Evolutionary conservation across 2,888 invertebrate species (phyloP), one percentile per base, ranked within the genome.

Genomic region (Platycnemis pennipes): DNA sequence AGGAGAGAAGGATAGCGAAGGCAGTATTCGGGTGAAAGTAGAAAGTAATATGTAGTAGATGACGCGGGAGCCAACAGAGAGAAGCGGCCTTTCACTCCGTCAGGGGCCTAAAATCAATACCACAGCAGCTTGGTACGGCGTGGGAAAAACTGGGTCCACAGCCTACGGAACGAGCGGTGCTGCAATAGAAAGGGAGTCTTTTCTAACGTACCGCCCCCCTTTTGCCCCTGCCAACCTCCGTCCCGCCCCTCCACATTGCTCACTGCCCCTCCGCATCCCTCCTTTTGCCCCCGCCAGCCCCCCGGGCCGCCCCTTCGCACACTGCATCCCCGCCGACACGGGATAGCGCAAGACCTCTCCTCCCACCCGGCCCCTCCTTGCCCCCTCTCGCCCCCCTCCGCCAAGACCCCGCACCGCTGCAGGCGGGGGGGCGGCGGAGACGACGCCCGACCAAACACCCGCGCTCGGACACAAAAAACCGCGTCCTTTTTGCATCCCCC

Each of bases 161-260:
- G 69, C 91, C 63, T 91, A 91, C 63, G 91, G 77, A 63, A 44
- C 91, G 63, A 53, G 53, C 91, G 56, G 63, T 63, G 91, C 44
- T 91, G 91, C 91, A 91, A 91, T 63, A 91, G 56, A 91, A 91
- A 56, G 91, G 91, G 91, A 91, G 91, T 63, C 19, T 91, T 91
- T 56, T 46, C 87, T 45, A 45, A 26, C 11, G 45, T 8, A 11
- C 1, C 87, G n/a, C 22, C 26, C 87, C 45, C 87, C 45, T n/a
- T 45, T 26, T 22, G 7, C n/a, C 45, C 45, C 45, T 2, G 16
- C 44, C 22, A 4, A 7, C 44, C 16, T 8, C 77, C 42, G 13
- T 3, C 85, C 85, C 85, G 42, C 37, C 86, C 46, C 87, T 19
- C 11, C 2, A 5, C n/a, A 26, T 13, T n/a, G n/a, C 1, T 26